Evolutionary conservation across 2,113 vertebrate species (phyloP).

Genomic region (Aspidoscelis tigris): DNA sequence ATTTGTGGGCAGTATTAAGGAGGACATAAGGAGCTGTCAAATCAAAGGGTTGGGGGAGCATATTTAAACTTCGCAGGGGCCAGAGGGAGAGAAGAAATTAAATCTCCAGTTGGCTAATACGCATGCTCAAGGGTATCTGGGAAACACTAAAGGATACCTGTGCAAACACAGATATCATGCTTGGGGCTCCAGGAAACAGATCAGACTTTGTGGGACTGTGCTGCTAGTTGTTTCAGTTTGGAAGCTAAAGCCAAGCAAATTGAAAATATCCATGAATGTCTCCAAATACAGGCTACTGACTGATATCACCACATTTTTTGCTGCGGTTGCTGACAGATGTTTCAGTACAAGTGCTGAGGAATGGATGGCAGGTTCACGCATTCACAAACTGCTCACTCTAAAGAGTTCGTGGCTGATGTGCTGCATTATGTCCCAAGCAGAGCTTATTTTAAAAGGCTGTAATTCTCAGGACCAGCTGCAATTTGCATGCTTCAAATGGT

Average conservation of each 20-base stretch:
- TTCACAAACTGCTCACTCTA: background rate
- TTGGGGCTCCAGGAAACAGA: too few relatives aligned
- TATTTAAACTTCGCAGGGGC: too few relatives aligned
- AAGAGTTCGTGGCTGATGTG: background rate
- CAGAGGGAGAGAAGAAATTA: too few relatives aligned
- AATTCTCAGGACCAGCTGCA: conserved; percentile 15
- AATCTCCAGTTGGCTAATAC: too few relatives aligned
- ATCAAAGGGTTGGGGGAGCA: too few relatives aligned
- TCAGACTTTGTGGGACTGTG: background rate
- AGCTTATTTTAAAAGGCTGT: background rate
- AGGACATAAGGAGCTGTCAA: too few relatives aligned
- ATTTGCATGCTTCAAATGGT: background rate
- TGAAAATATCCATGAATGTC: background rate
- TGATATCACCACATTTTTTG: background rate
- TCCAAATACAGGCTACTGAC: background rate
- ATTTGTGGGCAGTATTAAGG: too few relatives aligned
- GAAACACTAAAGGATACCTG: too few relatives aligned
- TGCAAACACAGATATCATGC: too few relatives aligned
- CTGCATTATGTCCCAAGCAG: background rate
- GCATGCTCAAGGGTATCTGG: too few relatives aligned
- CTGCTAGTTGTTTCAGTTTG: background rate
- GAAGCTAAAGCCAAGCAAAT: background rate
- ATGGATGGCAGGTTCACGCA: background rate
- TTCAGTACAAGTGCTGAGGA: background rate
- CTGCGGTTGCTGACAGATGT: background rate